phyloP scores from a whole-genome alignment of 2,888 invertebrate genomes.

The Urechis unicinctus region DNA sequence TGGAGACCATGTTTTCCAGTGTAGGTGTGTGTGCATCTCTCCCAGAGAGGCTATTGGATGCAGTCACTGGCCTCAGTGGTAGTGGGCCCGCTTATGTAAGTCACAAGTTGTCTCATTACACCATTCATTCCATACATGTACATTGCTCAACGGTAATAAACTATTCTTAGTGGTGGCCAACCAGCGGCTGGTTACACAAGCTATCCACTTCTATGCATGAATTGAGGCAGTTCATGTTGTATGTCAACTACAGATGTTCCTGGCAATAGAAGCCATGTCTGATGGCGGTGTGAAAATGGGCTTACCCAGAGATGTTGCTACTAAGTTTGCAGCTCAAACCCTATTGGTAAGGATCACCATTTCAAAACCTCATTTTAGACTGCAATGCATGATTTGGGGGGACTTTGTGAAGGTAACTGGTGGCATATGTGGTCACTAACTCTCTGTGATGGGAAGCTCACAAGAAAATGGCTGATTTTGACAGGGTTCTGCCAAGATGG shows the following conservation, averaged over 20 bases:
- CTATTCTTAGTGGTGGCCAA: too few species aligned
- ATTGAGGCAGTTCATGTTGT: neutral
- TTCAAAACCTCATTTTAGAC: too few species aligned
- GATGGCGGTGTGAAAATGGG: conserved; percentile 96
- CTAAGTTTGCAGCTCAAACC: conserved; percentile 20
- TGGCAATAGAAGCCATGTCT: conserved; percentile 86
- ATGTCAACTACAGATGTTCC: conserved; percentile 54
- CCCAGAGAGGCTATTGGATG: conserved; percentile 73
- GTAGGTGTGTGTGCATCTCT: conserved; percentile 75
- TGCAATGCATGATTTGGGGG: too few species aligned
- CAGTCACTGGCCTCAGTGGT: conserved; percentile 73
- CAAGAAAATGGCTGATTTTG: neutral
- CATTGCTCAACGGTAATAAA: too few species aligned
- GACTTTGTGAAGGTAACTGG: too few species aligned
- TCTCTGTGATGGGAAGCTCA: too few species aligned
- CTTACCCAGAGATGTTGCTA: conserved; percentile 77
- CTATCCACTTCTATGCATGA: too few species aligned
- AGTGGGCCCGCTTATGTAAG: conserved; percentile 87
- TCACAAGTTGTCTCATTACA: too few species aligned
- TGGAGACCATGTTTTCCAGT: conserved; percentile 58
- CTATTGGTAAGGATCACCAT: conserved; percentile 15
- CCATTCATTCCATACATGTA: too few species aligned
- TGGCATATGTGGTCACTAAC: too few species aligned
- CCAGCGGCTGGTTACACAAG: too few species aligned
- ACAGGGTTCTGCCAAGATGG: conserved; percentile 77